Evolutionary conservation across 2,797 vertebrate genomes (phyloP).

Genomic region (Percopsis omiscomaycus): DNA sequence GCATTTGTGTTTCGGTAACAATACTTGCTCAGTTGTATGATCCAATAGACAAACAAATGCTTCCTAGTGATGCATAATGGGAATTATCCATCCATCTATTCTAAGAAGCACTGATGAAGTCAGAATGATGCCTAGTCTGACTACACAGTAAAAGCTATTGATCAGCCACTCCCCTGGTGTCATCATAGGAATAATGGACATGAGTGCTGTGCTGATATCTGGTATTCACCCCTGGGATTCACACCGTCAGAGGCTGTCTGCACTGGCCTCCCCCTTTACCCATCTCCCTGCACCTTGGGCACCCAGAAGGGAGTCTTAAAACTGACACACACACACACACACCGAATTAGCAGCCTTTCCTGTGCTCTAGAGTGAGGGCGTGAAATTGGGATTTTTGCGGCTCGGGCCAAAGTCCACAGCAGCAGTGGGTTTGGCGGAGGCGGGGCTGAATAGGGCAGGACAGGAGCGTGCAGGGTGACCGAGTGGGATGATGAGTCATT

Average conservation of each 20-base stretch:
- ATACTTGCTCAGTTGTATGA: constrained; percentile 22
- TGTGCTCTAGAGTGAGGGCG: constrained; percentile 49
- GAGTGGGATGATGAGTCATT: constrained; percentile 63
- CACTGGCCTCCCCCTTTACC: constrained; percentile 11
- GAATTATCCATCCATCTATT: constrained; percentile 47
- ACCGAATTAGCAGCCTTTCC: constrained; percentile 60
- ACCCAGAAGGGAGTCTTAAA: constrained; percentile 11
- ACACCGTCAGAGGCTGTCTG: constrained; percentile 23
- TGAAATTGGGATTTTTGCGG: constrained; percentile 70
- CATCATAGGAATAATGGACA: constrained; percentile 52
- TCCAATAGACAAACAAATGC: constrained; percentile 26
- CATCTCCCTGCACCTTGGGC: constrained; percentile 22
- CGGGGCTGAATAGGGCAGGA: constrained; percentile 53
- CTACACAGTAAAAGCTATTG: constrained; percentile 64
- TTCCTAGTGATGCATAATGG: constrained; percentile 29
- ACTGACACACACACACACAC: constrained; percentile 33
- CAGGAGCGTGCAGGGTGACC: constrained; percentile 23
- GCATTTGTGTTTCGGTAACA: constrained; percentile 36
- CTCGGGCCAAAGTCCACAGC: constrained; percentile 33
- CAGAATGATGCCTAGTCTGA: constrained; percentile 42
- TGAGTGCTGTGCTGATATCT: constrained; percentile 40
- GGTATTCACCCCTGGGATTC: constrained; percentile 23
- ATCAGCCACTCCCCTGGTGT: constrained; percentile 54
- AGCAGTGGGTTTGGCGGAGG: constrained; percentile 16
- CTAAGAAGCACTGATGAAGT: constrained; percentile 40